Conservation (phyloP, 2,113 vertebrate species). For the Etia nguti region DNA sequence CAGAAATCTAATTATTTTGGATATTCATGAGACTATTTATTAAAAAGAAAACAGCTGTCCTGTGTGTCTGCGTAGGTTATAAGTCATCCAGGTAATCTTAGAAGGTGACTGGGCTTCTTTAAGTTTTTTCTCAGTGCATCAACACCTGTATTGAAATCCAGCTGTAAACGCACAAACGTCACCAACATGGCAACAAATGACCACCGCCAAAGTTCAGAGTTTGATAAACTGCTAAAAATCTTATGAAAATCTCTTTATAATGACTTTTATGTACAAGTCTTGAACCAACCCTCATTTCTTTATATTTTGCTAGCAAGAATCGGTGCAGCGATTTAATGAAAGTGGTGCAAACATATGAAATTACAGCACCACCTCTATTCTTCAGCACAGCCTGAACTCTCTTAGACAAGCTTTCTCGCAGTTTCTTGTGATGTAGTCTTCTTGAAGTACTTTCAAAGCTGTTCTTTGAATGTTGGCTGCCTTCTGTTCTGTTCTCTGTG, state of each 20-base stretch:
- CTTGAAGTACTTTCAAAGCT: background rate
- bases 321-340: background rate
- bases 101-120: background rate
- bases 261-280: background rate
- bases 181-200: background rate
- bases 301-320: background rate
- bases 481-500: background rate
- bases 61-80: background rate
- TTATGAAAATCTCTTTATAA: background rate
- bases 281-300: background rate
- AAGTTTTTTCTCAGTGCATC: background rate
- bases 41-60: background rate
- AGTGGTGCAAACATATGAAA: background rate
- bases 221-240: background rate
- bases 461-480: background rate
- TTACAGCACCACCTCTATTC: background rate
- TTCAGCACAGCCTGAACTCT: background rate
- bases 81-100: background rate
- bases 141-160: background rate
- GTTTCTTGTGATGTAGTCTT: background rate
- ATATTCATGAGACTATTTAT: background rate
- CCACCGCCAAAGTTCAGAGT: background rate
- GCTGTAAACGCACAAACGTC: background rate
- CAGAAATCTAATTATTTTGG: background rate
- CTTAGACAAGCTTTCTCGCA: fast-evolving